These are phyloP conservation scores for Tyrannus savana DNA, from an alignment of 2,113 vertebrate genomes.

Conservation along the genomic window DNA sequence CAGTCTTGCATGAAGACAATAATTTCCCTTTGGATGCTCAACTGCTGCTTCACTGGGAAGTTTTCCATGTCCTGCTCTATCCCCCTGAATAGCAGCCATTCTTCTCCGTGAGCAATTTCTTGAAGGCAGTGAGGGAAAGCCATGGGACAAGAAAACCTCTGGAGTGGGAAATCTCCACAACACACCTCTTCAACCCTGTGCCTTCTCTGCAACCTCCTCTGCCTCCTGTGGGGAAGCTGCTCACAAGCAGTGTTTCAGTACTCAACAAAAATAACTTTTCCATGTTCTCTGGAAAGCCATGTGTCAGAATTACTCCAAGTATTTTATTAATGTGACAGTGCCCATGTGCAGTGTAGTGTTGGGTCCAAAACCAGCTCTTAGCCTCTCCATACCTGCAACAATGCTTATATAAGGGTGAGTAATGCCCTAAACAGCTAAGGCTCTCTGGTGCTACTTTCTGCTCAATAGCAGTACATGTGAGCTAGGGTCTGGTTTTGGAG, in stretches of 20 bases:
- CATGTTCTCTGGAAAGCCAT: not conserved
- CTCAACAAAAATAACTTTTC: not conserved
- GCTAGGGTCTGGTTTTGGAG: not conserved
- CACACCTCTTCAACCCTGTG: not conserved
- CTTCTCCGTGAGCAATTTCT: not conserved
- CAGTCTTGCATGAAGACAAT: slow-evolving; percentile 11
- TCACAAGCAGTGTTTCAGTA: not conserved
- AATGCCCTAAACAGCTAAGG: not conserved
- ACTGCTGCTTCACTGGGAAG: not conserved
- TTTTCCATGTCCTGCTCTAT: not conserved
- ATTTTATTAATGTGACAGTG: not conserved
- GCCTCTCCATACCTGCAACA: not conserved
- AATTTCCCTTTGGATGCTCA: slow-evolving; percentile 19
- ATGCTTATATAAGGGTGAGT: not conserved
- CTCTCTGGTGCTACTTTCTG: not conserved
- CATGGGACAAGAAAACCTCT: not conserved
- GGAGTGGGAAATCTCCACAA: not conserved
- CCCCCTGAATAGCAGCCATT: not conserved
- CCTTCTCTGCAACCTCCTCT: fast-evolving
- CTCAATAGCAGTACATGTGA: not conserved
- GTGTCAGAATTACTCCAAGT: not conserved
- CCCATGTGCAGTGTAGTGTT: not conserved
- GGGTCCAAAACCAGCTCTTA: not conserved
- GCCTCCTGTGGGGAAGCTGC: not conserved
- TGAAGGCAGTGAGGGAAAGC: not conserved